Base-by-base conservation (phyloP, 2,888 invertebrate genomes). In the Drosophila borealis region DNA sequence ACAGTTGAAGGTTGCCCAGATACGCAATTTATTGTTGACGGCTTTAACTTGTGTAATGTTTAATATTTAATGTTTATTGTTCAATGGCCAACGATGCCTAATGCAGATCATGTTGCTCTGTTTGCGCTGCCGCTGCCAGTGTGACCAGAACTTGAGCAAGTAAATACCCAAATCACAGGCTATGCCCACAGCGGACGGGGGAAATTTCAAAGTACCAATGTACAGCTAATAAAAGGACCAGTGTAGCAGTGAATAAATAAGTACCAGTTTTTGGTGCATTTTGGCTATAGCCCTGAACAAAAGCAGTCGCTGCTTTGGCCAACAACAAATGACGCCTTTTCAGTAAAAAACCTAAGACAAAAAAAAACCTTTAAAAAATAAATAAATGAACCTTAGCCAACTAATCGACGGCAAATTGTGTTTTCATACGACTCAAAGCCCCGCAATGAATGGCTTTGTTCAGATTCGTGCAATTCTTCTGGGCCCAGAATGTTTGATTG, bases 1-100 rank as follows among this genome's bases (percentile, higher is more conserved):
- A 77, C 85, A 85, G 67, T 59, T 87, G 88, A 86, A 87, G 85
- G 85, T 86, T 87, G 66, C 62, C 56, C 64, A 78, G 70, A 82
- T 75, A 76, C 77, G 66, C 77, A 77, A 77, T 59, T 72, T 68
- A 44, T 63, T 73, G 67, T 69, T 56, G 76, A 61, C 66, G 61
- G 65, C 62, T 62, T 57, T 49, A 62, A 62, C 66, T 74, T 77
- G 67, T 74, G 74, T 61, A 74, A 78, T 74, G 54, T 48, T 66
- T 60, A 54, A 53, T 54, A 60, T 64, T 59, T 48, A 51, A 46
- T 62, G 62, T 53, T 63, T 54, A n/a, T 50, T 41, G 36, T 48
- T 48, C 41, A 39, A 49, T 51, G 46, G 10, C 34, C 42, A 17
- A 42, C 50, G 59, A 42, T 54, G 59, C 45, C 46, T 37, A 46